A percentile compares a stretch with the other conserved stretches of the same genome.
phyloP scores from a whole-genome alignment of 2,113 vertebrate genomes.

The Hyperopisus bebe region DNA sequence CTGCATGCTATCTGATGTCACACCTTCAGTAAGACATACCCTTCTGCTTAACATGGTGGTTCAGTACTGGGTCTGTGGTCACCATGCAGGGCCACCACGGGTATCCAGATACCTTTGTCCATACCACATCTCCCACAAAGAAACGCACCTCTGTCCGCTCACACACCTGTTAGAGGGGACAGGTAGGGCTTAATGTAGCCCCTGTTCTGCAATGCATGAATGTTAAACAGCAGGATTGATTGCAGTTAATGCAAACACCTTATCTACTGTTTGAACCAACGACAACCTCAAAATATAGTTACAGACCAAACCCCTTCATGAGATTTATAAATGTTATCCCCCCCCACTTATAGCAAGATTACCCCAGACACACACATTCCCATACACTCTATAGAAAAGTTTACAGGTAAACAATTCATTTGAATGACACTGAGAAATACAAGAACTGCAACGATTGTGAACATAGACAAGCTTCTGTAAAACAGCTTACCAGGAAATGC shows the following conservation, averaged over 20 bases:
- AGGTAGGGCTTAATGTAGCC: background rate
- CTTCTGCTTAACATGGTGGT: constrained; percentile 78
- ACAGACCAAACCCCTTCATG: background rate
- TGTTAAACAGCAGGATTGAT: background rate
- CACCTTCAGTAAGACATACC: constrained; percentile 51
- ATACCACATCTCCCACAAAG: constrained; percentile 80
- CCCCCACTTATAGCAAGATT: background rate
- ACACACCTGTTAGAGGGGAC: background rate
- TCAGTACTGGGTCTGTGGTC: constrained; percentile 80
- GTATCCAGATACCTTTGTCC: constrained; percentile 93
- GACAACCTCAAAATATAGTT: background rate
- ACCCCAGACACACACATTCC: background rate
- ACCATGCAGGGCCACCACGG: constrained; percentile 99
- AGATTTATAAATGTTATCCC: background rate
- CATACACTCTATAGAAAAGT: background rate
- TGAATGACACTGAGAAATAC: background rate
- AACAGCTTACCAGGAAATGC: background rate
- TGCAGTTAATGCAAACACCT: background rate
- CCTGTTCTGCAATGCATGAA: background rate
- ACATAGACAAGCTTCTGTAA: background rate
- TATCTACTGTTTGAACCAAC: background rate
- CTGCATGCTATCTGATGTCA: background rate
- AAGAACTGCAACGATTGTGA: background rate
- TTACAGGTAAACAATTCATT: background rate
- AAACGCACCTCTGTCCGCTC: constrained; percentile 43